Evolutionary conservation across 2,113 vertebrate genomes (phyloP), one percentile per base, ranked within the genome.

Genomic region (Chionomys nivalis): DNA sequence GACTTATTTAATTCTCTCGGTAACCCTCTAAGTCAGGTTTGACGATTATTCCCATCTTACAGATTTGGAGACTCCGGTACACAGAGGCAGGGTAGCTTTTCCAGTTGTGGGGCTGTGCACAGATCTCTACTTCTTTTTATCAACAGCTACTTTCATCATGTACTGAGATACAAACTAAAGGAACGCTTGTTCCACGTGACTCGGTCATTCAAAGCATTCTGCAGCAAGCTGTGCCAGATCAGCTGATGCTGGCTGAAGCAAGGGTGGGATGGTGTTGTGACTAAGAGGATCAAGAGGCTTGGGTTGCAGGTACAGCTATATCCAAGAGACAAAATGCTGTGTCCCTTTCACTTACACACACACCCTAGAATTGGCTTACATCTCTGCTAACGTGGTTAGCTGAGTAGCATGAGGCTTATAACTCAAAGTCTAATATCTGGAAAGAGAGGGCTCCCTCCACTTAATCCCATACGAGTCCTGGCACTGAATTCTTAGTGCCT

Each of bases 51-150:
- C 24, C 33, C n/a, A 47, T 79, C 77, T 87, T 66, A 61, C n/a
- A 82, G 89, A 78, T 89, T 42, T 44, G 68, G 55, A 82, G 70
- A 78, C 9, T 72, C 12, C 16, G n/a, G 49, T 31, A 39, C 19
- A 78, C 17, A 42, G 21, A 63, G 11, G 26, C 0, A 0, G 87
- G 42, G 2, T 81, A 55, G 28, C 31, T 55, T 47, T 61, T 78
- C 36, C 33, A 39, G 28, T 13, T 39, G 16, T 4, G 2, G 12
- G 2, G 23, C 65, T 2, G 1, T n/a, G n/a, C 28, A 7, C 31
- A 72, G 42, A 70, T 76, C 55, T 89, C 26, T 66, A 16, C 33
- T 66, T 49, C 36, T 91, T 88, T 92, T 49, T 61, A 66, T 90
- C 44, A 49, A 70, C 70, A 61, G 24, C 16, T 26, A 0, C 49